A percentile compares a stretch with the other conserved stretches of the same genome.
Evolutionary conservation across 1,140 invertebrate species (phyloP).

Genomic region (Prorops nasuta): DNA sequence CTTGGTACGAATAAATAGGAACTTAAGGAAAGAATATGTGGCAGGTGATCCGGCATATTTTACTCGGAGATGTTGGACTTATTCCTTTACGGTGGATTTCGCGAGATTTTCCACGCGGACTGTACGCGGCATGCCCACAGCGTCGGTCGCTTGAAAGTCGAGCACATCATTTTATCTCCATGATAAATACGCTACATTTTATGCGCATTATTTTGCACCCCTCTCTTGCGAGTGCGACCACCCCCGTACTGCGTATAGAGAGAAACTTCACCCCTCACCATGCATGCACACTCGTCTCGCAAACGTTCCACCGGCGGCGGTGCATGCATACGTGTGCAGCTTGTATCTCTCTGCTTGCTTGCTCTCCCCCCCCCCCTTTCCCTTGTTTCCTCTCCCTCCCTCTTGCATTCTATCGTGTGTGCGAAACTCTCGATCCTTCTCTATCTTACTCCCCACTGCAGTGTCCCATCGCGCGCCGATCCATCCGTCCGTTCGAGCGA

Average conservation of each 20-base stretch:
- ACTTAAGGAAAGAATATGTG: no score
- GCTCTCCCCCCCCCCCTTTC: constrained; percentile 18
- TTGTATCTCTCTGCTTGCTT: constrained; percentile 18
- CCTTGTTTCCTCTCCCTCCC: not conserved
- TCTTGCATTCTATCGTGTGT: not conserved
- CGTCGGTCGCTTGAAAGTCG: constrained; percentile 46
- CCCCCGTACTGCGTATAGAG: not conserved
- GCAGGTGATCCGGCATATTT: no score
- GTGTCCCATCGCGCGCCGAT: constrained; percentile 22
- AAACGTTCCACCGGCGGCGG: no score
- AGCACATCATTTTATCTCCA: constrained; percentile 55
- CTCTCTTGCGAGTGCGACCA: constrained; percentile 21
- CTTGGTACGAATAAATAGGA: no score
- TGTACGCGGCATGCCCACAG: constrained; percentile 35
- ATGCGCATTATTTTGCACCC: constrained; percentile 53
- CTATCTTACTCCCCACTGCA: not conserved
- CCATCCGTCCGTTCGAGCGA: constrained; percentile 15
- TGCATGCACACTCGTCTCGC: no score
- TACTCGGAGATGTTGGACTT: no score
- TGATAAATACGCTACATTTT: constrained; percentile 58
- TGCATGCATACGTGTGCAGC: not conserved
- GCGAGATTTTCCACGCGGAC: constrained; percentile 19
- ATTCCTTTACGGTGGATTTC: constrained; percentile 20
- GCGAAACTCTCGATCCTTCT: not conserved
- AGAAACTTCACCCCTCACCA: not conserved